These are phyloP conservation scores for Muscicapa striata DNA, from an alignment of 2,797 vertebrate genomes.

Conservation along the genomic window DNA sequence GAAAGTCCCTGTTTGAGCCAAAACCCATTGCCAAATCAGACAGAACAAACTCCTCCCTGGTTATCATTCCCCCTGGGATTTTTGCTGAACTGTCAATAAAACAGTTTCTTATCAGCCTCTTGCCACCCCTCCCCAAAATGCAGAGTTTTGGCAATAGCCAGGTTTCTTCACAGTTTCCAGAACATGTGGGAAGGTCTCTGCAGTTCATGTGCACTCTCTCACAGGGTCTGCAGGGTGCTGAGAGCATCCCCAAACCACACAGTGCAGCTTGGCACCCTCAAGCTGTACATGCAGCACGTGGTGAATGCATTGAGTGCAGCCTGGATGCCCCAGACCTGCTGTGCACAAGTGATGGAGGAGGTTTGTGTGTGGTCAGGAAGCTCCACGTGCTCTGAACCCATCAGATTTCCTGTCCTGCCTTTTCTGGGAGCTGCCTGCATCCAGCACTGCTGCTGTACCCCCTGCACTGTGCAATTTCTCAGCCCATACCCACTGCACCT, in stretches of 20 bases:
- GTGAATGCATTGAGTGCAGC: accelerated
- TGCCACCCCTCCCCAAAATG: neutral
- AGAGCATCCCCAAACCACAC: neutral
- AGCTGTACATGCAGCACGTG: accelerated
- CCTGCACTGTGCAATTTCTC: neutral
- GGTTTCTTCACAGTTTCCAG: neutral
- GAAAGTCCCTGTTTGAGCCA: neutral
- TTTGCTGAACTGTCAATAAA: neutral
- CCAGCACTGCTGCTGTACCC: accelerated
- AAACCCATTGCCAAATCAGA: neutral
- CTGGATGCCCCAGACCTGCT: neutral
- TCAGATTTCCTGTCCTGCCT: neutral
- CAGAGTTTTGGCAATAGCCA: neutral
- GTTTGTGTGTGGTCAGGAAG: neutral
- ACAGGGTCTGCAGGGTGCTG: neutral
- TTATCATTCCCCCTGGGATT: neutral
- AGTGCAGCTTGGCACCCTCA: neutral
- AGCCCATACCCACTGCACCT: too few relatives aligned
- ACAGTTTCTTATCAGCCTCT: neutral
- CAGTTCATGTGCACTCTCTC: neutral
- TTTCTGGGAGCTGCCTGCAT: neutral
- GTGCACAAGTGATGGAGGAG: neutral
- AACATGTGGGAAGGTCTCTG: neutral
- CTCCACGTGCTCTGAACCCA: accelerated
- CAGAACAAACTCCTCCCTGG: neutral